Conservation (phyloP, 2,797 vertebrate species). For the Manis pentadactyla region DNA sequence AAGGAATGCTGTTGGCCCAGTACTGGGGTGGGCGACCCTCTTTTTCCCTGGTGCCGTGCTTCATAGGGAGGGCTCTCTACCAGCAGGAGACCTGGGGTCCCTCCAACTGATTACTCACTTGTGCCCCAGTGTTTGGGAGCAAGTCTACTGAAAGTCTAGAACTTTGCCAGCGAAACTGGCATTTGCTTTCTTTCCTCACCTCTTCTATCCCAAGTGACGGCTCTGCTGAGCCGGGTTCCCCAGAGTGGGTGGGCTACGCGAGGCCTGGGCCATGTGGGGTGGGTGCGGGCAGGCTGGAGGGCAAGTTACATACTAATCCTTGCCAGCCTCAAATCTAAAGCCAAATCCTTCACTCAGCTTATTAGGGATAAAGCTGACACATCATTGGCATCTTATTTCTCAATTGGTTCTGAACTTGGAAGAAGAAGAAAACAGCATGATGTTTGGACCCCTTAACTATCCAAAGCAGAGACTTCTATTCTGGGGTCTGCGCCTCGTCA, state of each 20-base stretch:
- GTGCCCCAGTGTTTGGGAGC: not conserved
- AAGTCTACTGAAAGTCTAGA: not conserved
- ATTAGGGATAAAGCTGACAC: not conserved
- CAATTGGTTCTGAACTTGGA: not conserved
- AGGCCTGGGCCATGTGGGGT: not conserved
- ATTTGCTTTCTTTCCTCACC: not conserved
- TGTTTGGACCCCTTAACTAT: too few relatives aligned
- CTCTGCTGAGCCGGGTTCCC: not conserved
- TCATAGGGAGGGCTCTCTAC: not conserved
- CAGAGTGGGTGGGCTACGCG: not conserved
- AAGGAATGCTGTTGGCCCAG: too few relatives aligned
- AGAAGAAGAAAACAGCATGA: not conserved
- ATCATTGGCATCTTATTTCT: not conserved
- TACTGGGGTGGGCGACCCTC: accelerated
- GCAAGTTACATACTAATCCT: too few relatives aligned
- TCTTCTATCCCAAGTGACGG: not conserved
- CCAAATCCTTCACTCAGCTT: not conserved
- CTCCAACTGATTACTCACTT: not conserved
- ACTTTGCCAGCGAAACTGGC: too few relatives aligned
- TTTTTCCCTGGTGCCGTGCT: not conserved
- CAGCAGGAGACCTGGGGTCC: too few relatives aligned
- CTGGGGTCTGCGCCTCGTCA: too few relatives aligned
- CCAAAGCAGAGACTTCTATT: not conserved
- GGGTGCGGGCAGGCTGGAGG: accelerated
- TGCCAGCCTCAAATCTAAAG: not conserved